Percentiles rank a stretch among this genome's conserved stretches.
Evolutionary conservation across 2,888 invertebrate genomes (phyloP).

Genomic region (Epinotia demarniana): DNA sequence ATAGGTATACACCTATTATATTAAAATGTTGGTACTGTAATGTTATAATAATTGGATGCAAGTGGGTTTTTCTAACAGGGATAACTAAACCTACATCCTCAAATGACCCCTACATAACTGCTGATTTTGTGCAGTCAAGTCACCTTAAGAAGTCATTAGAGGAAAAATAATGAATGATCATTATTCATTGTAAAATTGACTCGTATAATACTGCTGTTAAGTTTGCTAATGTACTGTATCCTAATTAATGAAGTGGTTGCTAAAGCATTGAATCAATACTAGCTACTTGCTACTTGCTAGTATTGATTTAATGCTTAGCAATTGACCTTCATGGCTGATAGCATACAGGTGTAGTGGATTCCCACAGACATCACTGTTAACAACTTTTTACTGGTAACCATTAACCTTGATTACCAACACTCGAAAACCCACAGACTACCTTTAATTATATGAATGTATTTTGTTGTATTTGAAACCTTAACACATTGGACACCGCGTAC

Average conservation of each 20-base stretch:
- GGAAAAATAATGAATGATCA: background rate
- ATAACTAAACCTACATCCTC: constrained; percentile 8
- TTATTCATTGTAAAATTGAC: background rate
- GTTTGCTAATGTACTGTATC: background rate
- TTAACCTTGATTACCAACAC: constrained; percentile 17
- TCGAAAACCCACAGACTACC: background rate
- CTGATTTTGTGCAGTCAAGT: background rate
- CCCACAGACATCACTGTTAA: constrained; percentile 24
- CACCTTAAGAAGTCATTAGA: background rate
- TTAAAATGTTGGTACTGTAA: too few species aligned
- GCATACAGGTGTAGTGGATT: constrained; percentile 12
- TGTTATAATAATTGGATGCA: background rate
- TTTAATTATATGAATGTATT: background rate
- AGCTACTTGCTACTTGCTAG: too few species aligned
- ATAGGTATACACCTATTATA: background rate
- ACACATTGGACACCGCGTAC: too few species aligned
- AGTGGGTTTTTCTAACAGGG: background rate
- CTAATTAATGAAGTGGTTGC: background rate
- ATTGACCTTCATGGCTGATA: constrained; percentile 11
- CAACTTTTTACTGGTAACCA: background rate
- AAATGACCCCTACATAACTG: background rate
- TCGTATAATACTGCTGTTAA: background rate
- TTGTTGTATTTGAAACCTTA: too few species aligned
- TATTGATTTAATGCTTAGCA: too few species aligned
- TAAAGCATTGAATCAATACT: background rate